Evolutionary conservation across 2,888 invertebrate species (phyloP).

Genomic region (Dichetophora obliterata): DNA sequence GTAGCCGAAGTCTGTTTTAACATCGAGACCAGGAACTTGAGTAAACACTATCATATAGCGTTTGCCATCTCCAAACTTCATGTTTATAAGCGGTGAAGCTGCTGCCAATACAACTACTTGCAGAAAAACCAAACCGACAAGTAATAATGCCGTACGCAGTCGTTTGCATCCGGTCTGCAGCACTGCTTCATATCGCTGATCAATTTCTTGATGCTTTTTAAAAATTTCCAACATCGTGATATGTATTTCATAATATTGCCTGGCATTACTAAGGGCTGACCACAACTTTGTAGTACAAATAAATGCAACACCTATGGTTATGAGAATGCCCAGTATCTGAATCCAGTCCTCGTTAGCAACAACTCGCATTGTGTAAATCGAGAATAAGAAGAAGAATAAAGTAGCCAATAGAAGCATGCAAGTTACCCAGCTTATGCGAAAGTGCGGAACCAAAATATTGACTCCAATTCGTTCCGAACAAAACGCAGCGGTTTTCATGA

Average conservation of each 20-base stretch:
- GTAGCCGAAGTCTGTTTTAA: constrained; percentile 47
- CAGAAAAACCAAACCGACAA: constrained; percentile 33
- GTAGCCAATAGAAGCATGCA: constrained; percentile 38
- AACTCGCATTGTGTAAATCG: constrained; percentile 34
- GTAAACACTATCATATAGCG: constrained; percentile 52
- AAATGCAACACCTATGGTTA: constrained; percentile 34
- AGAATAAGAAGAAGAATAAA: constrained; percentile 37
- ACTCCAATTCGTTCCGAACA: constrained; percentile 41
- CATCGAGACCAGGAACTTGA: constrained; percentile 51
- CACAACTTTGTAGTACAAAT: constrained; percentile 43
- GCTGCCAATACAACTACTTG: background rate
- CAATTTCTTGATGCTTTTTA: constrained; percentile 35
- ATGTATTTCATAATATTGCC: background rate
- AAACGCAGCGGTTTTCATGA: constrained; percentile 1
- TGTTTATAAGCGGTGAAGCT: constrained; percentile 28
- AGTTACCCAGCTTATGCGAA: constrained; percentile 35
- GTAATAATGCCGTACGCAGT: constrained; percentile 21
- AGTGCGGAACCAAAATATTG: constrained; percentile 39
- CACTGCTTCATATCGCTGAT: constrained; percentile 31
- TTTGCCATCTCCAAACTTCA: constrained; percentile 30
- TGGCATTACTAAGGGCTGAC: constrained; percentile 10
- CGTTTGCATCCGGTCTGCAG: constrained; percentile 37
- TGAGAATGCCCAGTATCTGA: constrained; percentile 40
- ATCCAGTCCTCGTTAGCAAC: constrained; percentile 41
- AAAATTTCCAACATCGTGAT: constrained; percentile 39